These are phyloP conservation scores for Rhopalosiphum nymphaeae DNA, from an alignment of 2,888 invertebrate species.

Conservation along the genomic window DNA sequence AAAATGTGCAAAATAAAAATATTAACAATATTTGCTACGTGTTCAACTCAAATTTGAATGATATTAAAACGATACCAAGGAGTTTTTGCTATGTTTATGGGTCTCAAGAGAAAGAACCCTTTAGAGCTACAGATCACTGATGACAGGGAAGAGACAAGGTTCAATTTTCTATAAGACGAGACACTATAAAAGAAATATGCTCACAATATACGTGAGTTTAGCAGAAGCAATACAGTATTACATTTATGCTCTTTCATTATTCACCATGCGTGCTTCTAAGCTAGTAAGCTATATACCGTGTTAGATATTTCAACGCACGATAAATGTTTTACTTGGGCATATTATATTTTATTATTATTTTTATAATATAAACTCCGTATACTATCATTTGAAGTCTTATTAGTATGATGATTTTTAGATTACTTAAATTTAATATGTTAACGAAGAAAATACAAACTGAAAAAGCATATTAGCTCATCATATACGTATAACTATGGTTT, in stretches of 20 bases:
- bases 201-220: not conserved
- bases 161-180: constrained; percentile 40
- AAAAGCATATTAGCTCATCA: not conserved
- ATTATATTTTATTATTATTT: not conserved
- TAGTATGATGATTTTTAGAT: not conserved
- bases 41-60: not conserved
- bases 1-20: not conserved
- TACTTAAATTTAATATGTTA: not conserved
- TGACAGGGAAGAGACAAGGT: not conserved
- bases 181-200: constrained; percentile 1
- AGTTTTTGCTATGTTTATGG: not conserved
- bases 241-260: not conserved
- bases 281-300: not conserved
- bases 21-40: not conserved
- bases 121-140: not conserved
- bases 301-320: not conserved
- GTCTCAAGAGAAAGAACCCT: not conserved
- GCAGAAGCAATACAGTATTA: not conserved
- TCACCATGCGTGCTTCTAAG: not conserved
- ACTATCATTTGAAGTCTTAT: not conserved
- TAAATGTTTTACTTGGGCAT: not conserved
- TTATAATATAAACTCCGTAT: not conserved
- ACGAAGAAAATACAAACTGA: not conserved
- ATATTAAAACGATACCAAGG: not conserved
- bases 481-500: not conserved